Percentiles rank a stretch among this genome's conserved stretches.
These are phyloP conservation scores for Rhyacichthys aspro DNA, from an alignment of 2,797 vertebrate species.

Conservation along the genomic window DNA sequence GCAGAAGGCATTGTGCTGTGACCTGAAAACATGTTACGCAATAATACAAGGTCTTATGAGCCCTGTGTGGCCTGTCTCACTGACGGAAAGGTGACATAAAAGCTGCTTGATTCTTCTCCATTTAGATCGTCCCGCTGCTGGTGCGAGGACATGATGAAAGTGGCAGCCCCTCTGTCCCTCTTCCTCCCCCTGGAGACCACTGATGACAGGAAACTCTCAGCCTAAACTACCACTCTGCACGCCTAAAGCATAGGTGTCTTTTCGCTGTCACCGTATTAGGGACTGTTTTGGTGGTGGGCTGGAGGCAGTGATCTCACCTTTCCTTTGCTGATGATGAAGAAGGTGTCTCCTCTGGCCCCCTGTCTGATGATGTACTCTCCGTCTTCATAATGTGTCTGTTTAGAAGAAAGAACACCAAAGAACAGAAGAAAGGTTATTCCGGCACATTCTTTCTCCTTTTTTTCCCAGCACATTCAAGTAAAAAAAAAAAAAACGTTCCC, in stretches of 20 bases:
- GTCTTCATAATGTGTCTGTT: constrained; percentile 91
- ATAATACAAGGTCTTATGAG: constrained; percentile 27
- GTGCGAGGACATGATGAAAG: constrained; percentile 50
- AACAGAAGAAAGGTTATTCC: constrained; percentile 29
- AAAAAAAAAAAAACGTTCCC: too few relatives aligned
- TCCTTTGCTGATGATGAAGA: constrained; percentile 99
- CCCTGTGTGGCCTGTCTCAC: background rate
- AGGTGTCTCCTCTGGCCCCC: constrained; percentile 97
- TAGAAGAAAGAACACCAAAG: constrained; percentile 10
- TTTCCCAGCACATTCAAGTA: background rate
- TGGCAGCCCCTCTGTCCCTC: constrained; percentile 23
- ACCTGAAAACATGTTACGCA: constrained; percentile 4
- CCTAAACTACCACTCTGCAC: constrained; percentile 32
- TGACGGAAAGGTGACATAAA: constrained; percentile 56
- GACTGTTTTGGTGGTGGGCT: constrained; percentile 23
- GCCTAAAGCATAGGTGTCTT: constrained; percentile 30
- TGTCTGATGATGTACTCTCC: constrained; percentile 98
- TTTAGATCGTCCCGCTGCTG: constrained; percentile 27
- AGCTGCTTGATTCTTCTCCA: constrained; percentile 42
- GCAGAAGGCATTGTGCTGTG: constrained; percentile 10
- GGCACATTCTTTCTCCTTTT: constrained; percentile 18
- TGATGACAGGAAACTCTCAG: constrained; percentile 32
- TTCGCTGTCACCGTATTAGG: constrained; percentile 7
- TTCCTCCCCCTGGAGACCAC: constrained; percentile 31
- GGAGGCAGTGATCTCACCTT: constrained; percentile 77